phyloP scores from a whole-genome alignment of 2,888 invertebrate species.

The Drosophila tripunctata region DNA sequence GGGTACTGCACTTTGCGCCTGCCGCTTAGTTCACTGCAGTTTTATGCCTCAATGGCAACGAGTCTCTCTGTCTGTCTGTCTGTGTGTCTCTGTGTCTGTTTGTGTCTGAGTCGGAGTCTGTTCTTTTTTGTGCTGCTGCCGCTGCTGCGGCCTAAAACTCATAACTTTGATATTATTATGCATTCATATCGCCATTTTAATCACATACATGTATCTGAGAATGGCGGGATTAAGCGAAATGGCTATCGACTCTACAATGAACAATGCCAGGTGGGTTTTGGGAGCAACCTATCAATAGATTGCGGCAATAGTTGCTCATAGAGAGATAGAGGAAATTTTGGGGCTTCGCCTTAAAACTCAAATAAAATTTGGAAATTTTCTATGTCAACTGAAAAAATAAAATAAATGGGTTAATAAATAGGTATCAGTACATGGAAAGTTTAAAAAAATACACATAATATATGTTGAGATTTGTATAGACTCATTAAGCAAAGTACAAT shows the following conservation, averaged over 20 bases:
- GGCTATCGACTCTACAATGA: slow-evolving; percentile 13
- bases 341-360: neutral
- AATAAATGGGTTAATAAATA: too few relatives aligned
- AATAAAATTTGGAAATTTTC: too few relatives aligned
- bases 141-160: slow-evolving; percentile 34
- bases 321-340: too few relatives aligned
- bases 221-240: slow-evolving; percentile 56
- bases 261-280: neutral
- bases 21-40: slow-evolving; percentile 66
- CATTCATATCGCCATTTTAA: slow-evolving; percentile 79
- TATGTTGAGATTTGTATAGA: too few relatives aligned
- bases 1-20: slow-evolving; percentile 49
- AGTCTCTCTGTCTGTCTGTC: neutral
- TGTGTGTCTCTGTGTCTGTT: slow-evolving; percentile 7
- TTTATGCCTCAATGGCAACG: slow-evolving; percentile 44
- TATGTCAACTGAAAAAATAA: too few relatives aligned
- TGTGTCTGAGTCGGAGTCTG: slow-evolving; percentile 1
- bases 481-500: too few relatives aligned
- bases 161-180: slow-evolving; percentile 76
- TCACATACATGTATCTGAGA: slow-evolving; percentile 59
- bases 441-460: too few relatives aligned
- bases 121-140: neutral
- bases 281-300: neutral
- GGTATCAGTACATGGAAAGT: too few relatives aligned
- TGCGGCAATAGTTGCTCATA: slow-evolving; percentile 29